Percentiles rank a stretch among this genome's conserved stretches.
These are phyloP conservation scores for Erethizon dorsatum DNA, from an alignment of 2,797 vertebrate species.

Conservation along the genomic window DNA sequence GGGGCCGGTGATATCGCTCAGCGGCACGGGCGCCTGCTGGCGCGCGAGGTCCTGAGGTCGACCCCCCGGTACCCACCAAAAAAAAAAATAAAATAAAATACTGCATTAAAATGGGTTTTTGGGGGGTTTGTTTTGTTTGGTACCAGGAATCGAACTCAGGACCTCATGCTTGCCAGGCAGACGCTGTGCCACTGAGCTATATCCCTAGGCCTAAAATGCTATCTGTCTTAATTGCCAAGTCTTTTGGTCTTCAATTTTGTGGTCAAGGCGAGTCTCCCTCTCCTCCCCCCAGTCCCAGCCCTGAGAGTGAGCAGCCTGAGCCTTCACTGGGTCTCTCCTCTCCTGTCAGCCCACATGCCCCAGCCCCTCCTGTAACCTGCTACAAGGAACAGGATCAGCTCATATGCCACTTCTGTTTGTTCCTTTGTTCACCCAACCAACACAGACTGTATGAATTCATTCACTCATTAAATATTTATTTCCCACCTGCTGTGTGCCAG, in stretches of 20 bases:
- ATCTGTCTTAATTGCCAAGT: not conserved
- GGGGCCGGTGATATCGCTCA: no score
- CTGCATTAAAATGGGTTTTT: no score
- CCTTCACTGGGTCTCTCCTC: not conserved
- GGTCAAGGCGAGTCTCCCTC: not conserved
- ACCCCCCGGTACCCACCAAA: no score
- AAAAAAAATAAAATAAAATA: no score
- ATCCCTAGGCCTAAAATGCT: not conserved
- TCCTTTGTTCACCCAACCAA: not conserved
- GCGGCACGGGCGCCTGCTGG: no score
- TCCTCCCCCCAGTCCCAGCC: not conserved
- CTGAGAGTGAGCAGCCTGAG: not conserved
- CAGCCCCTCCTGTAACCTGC: not conserved
- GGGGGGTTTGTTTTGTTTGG: no score
- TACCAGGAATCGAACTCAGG: no score
- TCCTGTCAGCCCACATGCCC: not conserved
- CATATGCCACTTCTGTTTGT: not conserved
- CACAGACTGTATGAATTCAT: not conserved
- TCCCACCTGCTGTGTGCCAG: not conserved
- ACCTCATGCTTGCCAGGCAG: no score
- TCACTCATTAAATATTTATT: not conserved
- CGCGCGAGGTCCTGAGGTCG: no score
- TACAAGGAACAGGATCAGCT: not conserved
- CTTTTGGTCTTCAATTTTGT: not conserved
- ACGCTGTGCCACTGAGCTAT: no score